These are phyloP conservation scores for Hylaeus anthracinus DNA, from an alignment of 1,140 invertebrate genomes.

Conservation along the genomic window DNA sequence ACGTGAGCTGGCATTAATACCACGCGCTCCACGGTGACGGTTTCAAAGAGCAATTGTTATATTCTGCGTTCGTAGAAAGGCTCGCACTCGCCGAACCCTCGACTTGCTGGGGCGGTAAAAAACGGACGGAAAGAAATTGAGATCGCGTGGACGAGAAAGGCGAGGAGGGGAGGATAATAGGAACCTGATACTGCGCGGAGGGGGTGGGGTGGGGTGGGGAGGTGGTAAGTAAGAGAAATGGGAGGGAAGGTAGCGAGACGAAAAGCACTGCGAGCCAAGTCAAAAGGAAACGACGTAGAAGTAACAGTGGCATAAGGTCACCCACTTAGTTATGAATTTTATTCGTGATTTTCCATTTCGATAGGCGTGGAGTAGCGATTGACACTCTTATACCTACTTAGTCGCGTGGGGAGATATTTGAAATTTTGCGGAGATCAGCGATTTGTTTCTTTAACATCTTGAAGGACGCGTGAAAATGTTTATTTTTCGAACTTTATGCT, in stretches of 20 bases:
- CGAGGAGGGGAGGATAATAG: constrained; percentile 20
- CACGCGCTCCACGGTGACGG: constrained; percentile 56
- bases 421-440: no score
- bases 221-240: background rate
- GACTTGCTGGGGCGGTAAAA: constrained; percentile 58
- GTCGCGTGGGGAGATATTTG: no score
- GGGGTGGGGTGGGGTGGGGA: background rate
- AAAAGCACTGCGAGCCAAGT: constrained; percentile 47
- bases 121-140: constrained; percentile 42
- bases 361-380: no score
- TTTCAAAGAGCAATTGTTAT: constrained; percentile 73
- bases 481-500: no score
- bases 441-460: no score
- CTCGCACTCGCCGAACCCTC: constrained; percentile 44
- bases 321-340: constrained; percentile 69
- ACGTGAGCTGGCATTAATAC: constrained; percentile 51
- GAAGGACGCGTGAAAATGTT: no score
- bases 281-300: constrained; percentile 56
- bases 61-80: constrained; percentile 66
- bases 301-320: constrained; percentile 58
- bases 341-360: constrained; percentile 67
- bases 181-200: background rate
- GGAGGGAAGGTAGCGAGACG: background rate
- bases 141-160: background rate
- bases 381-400: no score